Conservation (phyloP, 2,113 vertebrate genomes). For the Morone chrysops region DNA sequence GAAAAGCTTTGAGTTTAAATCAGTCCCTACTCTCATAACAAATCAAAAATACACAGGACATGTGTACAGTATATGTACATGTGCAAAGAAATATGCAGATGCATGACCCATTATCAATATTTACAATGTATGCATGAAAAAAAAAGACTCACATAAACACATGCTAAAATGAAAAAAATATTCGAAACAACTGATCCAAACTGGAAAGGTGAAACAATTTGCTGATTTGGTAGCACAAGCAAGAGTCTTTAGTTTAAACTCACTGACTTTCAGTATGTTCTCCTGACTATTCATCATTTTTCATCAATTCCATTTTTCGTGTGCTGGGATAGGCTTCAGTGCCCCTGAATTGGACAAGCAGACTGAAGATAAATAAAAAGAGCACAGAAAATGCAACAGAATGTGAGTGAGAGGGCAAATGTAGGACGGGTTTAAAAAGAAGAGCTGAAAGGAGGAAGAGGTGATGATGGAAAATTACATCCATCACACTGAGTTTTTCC, state of each 20-base stretch:
- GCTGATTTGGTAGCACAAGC: neutral
- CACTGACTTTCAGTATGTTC: neutral
- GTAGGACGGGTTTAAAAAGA: constrained; percentile 29
- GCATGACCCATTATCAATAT: no score
- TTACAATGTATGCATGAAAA: no score
- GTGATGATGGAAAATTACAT: constrained; percentile 54
- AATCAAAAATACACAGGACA: no score
- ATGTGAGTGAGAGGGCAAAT: constrained; percentile 26
- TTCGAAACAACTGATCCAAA: neutral
- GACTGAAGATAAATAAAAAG: constrained; percentile 22
- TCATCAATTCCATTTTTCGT: neutral
- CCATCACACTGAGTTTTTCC: constrained; percentile 35
- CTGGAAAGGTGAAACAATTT: neutral
- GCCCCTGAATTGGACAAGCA: neutral
- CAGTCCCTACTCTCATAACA: no score
- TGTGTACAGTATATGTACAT: no score
- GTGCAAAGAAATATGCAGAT: no score
- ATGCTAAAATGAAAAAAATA: no score
- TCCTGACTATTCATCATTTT: neutral
- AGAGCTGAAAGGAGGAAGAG: constrained; percentile 27
- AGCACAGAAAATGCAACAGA: constrained; percentile 7
- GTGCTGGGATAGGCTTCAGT: neutral
- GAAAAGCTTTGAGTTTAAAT: no score
- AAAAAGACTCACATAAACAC: no score
- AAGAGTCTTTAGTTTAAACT: neutral